Percentiles rank a stretch among this genome's conserved stretches.
phyloP scores from a whole-genome alignment of 2,888 invertebrate genomes.

The Dolichopus griseipennis region DNA sequence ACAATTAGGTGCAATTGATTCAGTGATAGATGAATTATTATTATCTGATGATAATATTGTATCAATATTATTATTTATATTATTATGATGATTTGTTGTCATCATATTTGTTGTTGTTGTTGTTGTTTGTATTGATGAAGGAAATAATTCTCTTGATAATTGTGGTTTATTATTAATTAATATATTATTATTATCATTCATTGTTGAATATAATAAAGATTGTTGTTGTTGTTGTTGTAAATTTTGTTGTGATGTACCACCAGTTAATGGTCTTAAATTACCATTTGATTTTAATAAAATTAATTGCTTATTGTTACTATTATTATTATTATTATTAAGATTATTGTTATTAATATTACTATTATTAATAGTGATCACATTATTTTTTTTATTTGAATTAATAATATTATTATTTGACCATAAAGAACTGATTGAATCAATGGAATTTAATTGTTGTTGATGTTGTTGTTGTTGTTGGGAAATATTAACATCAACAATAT shows the following conservation, averaged over 20 bases:
- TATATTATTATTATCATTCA: conserved; percentile 16
- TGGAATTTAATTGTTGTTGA: conserved; percentile 21
- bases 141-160: conserved; percentile 11
- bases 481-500: conserved; percentile 15
- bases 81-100: too few relatives aligned
- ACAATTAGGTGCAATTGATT: conserved; percentile 34
- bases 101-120: background rate
- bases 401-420: conserved; percentile 12
- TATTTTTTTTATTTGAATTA: background rate
- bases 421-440: conserved; percentile 18
- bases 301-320: conserved; percentile 3
- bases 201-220: conserved; percentile 8
- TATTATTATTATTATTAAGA: background rate
- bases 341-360: background rate
- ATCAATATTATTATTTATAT: conserved; percentile 16
- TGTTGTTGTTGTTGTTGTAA: conserved; percentile 16
- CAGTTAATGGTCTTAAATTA: background rate
- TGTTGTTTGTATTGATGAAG: background rate
- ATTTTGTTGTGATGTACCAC: conserved; percentile 16
- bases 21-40: conserved; percentile 20
- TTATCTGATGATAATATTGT: conserved; percentile 14
- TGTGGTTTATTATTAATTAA: conserved; percentile 16
- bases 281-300: background rate
- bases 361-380: too few relatives aligned
- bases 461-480: conserved; percentile 23